Evolutionary conservation across 2,888 invertebrate species (phyloP), one percentile per base, ranked within the genome.

Genomic region (Calameuta idolon): DNA sequence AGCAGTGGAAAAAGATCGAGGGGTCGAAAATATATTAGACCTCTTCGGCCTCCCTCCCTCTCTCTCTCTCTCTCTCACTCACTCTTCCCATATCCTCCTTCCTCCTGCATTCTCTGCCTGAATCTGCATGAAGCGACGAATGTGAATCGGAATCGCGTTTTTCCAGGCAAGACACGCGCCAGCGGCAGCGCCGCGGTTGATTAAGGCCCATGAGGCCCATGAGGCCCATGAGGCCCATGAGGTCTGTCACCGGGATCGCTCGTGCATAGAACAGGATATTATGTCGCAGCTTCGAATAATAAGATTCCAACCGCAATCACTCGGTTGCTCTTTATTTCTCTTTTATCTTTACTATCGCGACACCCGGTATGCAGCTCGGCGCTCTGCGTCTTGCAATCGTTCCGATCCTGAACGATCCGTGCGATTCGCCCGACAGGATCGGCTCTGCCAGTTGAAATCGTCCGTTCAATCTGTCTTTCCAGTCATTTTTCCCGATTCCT

Each of bases 261-360:
- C 89, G 88, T 90, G 89, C 89, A 89, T 90, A 88, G 85, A 89
- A 84, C 87, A 81, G 88, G 87, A 89, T 89, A 89, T 89, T 85
- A 87, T 88, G 83, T 83, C 83, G 81, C 81, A 85, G 85, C 85
- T 85, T 85, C 84, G 83, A 84, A 86, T 88, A 88, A 88, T 88
- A 86, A 88, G 86, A 87, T 83, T 84, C 83, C 83, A 82, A 88
- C 89, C 88, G 83, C 89, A 89, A 87, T 87, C 87, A 87, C 85
- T 84, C 81, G 82, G 80, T 82, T 81, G 76, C 79, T 81, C 79
- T 84, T 85, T 85, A 81, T 81, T 80, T 80, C 78, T 71, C 71
- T 71, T 71, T 71, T 33, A 1, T 31, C 71, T 30, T 12, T 12
- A 3, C 71, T 35, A 35, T 31, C 71, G 31, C 15, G 55, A 55